Evolutionary conservation across 2,113 vertebrate species (phyloP), one percentile per base, ranked within the genome.

Genomic region (Circaetus cinerascens): DNA sequence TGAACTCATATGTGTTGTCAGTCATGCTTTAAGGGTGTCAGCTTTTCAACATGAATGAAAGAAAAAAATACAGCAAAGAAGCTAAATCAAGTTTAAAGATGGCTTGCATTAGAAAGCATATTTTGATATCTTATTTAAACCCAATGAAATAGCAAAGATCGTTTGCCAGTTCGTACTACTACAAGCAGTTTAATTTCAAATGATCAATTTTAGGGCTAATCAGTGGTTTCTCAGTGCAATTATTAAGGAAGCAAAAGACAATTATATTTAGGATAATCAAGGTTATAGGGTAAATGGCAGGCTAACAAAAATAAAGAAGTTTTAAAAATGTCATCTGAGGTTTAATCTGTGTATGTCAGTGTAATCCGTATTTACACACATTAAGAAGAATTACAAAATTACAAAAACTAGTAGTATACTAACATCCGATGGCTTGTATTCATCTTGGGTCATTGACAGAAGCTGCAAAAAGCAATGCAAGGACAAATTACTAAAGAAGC

Each of bases 341-440:
- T 86, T 73, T 74, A 55, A 34, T 73, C 36, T 88, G 41, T 55
- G 57, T 45, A n/a, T 32, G 48, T 68, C 43, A 64, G 41, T 40
- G 69, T 88, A 69, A 78, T 83, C 64, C 8, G 17, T 64, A 93
- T 97, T 90, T 55, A 93, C 53, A 94, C 73, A 90, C 13, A 63
- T 15, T 32, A 38, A 56, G 55, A 89, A 64, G 82, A 83, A 95
- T 83, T 69, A 59, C 27, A 84, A 79, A 90, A 90, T 62, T 41
- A 94, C 67, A 96, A 97, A 95, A 74, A 97, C 67, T 97, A 96
- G 98, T 84, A 93, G 93, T 98, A 98, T 98, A 98, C 99, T 99
- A 99, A 99, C 99, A 98, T 99, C 99, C 59, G 98, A 99, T 69
- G 99, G 98, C 97, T 99, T 99, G 99, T 99, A 99, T 97, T 99